A percentile compares a stretch with the other conserved stretches of the same genome.
Evolutionary conservation across 1,140 invertebrate genomes (phyloP).

Genomic region (Himalopsyche phryganea): DNA sequence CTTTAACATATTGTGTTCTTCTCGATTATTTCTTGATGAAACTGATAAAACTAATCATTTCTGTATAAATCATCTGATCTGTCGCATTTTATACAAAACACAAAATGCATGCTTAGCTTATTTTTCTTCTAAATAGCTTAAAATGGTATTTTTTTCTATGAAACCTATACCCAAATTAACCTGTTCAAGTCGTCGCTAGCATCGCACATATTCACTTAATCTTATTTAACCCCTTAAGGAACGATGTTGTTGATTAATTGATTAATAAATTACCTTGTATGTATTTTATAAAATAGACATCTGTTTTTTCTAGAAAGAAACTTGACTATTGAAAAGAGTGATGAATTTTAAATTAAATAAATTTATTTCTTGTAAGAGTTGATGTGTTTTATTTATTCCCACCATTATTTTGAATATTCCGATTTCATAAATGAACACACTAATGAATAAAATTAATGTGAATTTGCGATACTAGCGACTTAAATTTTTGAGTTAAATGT

Average conservation of each 20-base stretch:
- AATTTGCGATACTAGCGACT: constrained; percentile 34
- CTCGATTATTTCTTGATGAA: too few relatives aligned
- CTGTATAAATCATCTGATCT: too few relatives aligned
- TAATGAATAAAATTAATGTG: constrained; percentile 9
- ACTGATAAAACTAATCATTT: too few relatives aligned
- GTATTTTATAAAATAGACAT: constrained; percentile 23
- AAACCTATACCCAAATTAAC: not conserved
- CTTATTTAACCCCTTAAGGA: constrained; percentile 6
- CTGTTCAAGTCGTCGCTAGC: constrained; percentile 26
- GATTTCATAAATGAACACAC: not conserved
- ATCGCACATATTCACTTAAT: constrained; percentile 32
- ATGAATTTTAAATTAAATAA: constrained; percentile 29
- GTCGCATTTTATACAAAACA: too few relatives aligned
- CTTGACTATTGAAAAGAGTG: constrained; percentile 19
- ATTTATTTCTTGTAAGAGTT: constrained; percentile 33
- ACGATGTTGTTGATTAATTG: constrained; percentile 19
- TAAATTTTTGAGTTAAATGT: not conserved
- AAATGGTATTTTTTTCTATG: too few relatives aligned
- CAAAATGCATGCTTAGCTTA: too few relatives aligned
- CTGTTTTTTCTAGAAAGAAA: constrained; percentile 24
- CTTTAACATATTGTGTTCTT: too few relatives aligned
- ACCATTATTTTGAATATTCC: not conserved
- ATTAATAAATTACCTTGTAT: constrained; percentile 17
- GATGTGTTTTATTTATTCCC: constrained; percentile 31
- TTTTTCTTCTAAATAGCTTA: too few relatives aligned